Base-by-base conservation (phyloP, 2,797 vertebrate species). In the Anas capensis region DNA sequence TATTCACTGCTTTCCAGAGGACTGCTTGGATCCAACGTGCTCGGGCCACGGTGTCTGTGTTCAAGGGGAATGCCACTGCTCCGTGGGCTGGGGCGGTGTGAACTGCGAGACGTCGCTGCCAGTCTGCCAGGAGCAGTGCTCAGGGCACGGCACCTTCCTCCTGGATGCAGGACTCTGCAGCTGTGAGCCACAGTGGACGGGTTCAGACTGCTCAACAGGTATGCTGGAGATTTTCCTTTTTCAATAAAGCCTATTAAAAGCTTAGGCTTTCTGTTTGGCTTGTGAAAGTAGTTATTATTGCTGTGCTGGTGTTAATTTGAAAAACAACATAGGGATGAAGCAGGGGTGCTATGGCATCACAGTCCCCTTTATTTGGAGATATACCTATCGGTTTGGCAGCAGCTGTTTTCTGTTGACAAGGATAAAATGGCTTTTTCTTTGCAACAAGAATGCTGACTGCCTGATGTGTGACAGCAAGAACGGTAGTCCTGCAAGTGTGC, bases 101-200 rank as follows among this genome's bases (percentile, higher is more conserved):
- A 98, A 98, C 97, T 99, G 99, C 21, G 98, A 99, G 93, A 98
- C 98, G 1, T 98, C 98, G 10, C 98, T 99, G 95, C 99, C 99
- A 18, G 97, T 98, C 79, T 99, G 99, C 97, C 99, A 99, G 97
- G 99, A 99, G 80, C 99, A 99, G 94, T 99, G 99, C 96, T 99
- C 99, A 0, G 99, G 99, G 36, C 99, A 99, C 0, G 99, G 99
- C 16, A 99, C 99, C 83, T 99, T 99, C 96, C 98, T 99, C 54
- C 97, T 98, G 58, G 99, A 99, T 19, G 98, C 98, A 10, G 98
- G 99, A 33, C 93, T 98, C 92, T 99, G 99, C 93, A 98, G 98
- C 98, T 99, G 99, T 64, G 99, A 99, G 79, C 98, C 99, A 3
- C 99, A 98, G 96, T 99, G 99, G 99, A 99, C 99, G 0, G 99